These are phyloP conservation scores for Elephas maximus DNA, from an alignment of 2,113 vertebrate genomes.

Conservation along the genomic window DNA sequence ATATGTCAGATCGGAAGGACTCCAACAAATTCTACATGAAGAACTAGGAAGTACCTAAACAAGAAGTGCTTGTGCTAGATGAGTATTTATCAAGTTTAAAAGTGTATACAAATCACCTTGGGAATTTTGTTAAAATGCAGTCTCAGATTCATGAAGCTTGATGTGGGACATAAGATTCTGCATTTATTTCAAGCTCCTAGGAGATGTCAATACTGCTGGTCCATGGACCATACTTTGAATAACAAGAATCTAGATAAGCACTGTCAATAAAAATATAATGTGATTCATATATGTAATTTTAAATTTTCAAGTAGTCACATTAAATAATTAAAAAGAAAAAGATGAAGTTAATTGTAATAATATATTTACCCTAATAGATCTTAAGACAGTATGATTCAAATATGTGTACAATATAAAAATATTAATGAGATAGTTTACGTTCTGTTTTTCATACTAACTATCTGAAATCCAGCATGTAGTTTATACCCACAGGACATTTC, in stretches of 20 bases:
- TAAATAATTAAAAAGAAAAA: neutral
- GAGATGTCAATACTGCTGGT: neutral
- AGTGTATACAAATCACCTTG: neutral
- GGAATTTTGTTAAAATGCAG: neutral
- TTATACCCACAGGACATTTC: no score
- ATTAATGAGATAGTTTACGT: neutral
- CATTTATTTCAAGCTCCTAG: neutral
- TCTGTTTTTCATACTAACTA: no score
- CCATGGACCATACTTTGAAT: neutral
- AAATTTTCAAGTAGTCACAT: neutral
- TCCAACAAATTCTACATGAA: neutral
- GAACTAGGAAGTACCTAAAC: neutral
- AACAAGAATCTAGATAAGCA: neutral
- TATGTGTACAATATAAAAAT: neutral
- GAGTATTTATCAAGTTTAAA: neutral
- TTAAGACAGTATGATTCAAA: constrained; percentile 13
- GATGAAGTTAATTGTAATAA: neutral
- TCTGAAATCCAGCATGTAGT: no score
- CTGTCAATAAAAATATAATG: neutral
- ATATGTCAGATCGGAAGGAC: neutral
- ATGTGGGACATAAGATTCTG: neutral
- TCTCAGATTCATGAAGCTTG: neutral
- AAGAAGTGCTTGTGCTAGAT: neutral
- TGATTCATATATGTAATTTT: neutral
- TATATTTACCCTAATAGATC: neutral